Evolutionary conservation across 2,113 vertebrate species (phyloP), one percentile per base, ranked within the genome.

Genomic region (Regulus satrapa): DNA sequence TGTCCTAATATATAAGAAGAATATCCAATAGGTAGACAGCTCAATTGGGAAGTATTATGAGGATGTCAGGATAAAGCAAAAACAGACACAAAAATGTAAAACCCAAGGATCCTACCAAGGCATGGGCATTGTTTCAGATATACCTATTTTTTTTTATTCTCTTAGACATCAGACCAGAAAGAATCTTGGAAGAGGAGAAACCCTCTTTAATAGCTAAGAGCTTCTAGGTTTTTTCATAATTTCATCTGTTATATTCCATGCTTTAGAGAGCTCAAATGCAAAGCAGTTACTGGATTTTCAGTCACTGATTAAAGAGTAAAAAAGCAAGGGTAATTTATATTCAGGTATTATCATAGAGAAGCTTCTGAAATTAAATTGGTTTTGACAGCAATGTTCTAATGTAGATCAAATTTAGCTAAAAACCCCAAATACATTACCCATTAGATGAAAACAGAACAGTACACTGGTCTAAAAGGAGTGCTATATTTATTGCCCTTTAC

Each of bases 301-400:
- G 80, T 81, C 79, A 71, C 20, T 66, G 34, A 93, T 0, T 71
- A 45, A 71, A 52, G 29, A 88, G 61, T 56, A 34, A 92, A 95
- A 95, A 83, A 0, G 0, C 8, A 77, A 45, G 28, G 8, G 55
- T 25, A 67, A 63, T 95, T 92, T 86, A 77, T 63, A 71, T 69
- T 83, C 1, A 2, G 48, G 21, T 52, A 71, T 58, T 91, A 88
- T 34, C 9, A 29, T 23, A 84, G 43, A 83, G 28, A 10, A 80
- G 46, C n/a, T 95, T 95, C 84, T 87, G 55, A 92, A 92, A 84
- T 71, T 1, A 74, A 86, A 71, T n/a, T 80, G 14, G 8, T 58
- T 95, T 94, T 78, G 87, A 67, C 25, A 68, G 68, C 56, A 86
- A n/a, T 31, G 52, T 84, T 78, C 76, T 89, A 92, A 92, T 38